These are phyloP conservation scores for Ellobius talpinus DNA, from an alignment of 2,113 vertebrate species.

Conservation along the genomic window DNA sequence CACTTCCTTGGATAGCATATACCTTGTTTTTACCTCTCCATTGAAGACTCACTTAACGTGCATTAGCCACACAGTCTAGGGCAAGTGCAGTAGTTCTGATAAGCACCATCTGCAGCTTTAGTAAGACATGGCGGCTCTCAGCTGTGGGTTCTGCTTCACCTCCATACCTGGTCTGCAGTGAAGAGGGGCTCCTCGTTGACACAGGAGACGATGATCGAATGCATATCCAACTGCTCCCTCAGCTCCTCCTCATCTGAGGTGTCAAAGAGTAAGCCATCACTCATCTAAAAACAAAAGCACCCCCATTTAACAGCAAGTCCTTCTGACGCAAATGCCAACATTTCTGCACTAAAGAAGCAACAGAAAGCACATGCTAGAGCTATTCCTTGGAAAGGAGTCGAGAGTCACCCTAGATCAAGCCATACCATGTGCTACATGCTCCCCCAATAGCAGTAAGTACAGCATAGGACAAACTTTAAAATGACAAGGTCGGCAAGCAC, in stretches of 20 bases:
- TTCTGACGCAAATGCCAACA: not conserved
- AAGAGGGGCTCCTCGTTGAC: conserved; percentile 96
- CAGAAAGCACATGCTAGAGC: not conserved
- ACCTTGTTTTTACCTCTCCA: not conserved
- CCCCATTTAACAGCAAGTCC: not conserved
- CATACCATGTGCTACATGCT: not conserved
- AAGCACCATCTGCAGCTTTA: not conserved
- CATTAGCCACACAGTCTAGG: not conserved
- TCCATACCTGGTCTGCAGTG: conserved; percentile 96
- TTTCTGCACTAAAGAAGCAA: not conserved
- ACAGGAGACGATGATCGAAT: conserved; percentile 98
- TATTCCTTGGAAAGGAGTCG: not conserved
- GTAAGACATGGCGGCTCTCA: not conserved
- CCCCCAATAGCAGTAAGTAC: not conserved
- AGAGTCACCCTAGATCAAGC: not conserved
- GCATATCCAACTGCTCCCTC: conserved; percentile 98
- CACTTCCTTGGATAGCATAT: not conserved
- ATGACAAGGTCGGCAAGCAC: not conserved
- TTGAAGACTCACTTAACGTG: not conserved
- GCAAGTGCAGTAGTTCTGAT: not conserved
- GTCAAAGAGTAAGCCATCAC: conserved; percentile 93
- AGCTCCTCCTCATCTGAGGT: conserved; percentile 97
- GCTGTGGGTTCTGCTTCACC: not conserved
- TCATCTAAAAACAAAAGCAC: conserved; percentile 84
- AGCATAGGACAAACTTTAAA: not conserved